Evolutionary conservation across 2,888 invertebrate species (phyloP).

Genomic region (Chrysopilus asiliformis): DNA sequence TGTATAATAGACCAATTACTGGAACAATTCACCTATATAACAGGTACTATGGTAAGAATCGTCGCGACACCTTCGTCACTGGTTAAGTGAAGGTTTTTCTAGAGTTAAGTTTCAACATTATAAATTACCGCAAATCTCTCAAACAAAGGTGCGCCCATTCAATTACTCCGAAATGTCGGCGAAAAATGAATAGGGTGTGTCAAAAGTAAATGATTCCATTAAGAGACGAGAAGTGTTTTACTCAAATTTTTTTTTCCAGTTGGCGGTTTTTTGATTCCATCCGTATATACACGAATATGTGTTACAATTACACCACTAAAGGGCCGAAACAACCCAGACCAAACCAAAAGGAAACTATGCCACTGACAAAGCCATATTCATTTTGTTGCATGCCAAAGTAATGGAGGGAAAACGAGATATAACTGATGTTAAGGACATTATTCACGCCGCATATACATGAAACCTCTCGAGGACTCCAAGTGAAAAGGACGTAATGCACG

Average conservation of each 20-base stretch:
- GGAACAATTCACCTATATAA: no score
- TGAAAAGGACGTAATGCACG: no score
- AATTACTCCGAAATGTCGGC: slow-evolving; percentile 7
- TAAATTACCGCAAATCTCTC: slow-evolving; percentile 12
- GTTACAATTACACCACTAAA: neutral
- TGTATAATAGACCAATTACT: no score
- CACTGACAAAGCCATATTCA: no score
- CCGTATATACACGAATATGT: neutral
- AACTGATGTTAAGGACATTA: slow-evolving; percentile 8
- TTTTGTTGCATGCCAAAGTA: slow-evolving; percentile 5
- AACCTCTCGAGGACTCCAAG: no score
- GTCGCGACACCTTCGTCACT: no score
- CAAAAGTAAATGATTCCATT: slow-evolving; percentile 6
- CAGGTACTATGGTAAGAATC: no score
- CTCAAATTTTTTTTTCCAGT: neutral
- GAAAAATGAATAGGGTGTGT: slow-evolving; percentile 7
- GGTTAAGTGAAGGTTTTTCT: no score
- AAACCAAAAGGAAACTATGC: no score
- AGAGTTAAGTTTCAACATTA: no score
- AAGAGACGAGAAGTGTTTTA: neutral
- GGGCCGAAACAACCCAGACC: no score
- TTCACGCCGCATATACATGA: no score
- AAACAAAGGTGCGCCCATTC: slow-evolving; percentile 12
- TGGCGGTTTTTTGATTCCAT: neutral
- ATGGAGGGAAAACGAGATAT: slow-evolving; percentile 5